A percentile compares a stretch with the other conserved stretches of the same genome.
Evolutionary conservation across 2,797 vertebrate genomes (phyloP).

Genomic region (Otolemur crassicaudatus): DNA sequence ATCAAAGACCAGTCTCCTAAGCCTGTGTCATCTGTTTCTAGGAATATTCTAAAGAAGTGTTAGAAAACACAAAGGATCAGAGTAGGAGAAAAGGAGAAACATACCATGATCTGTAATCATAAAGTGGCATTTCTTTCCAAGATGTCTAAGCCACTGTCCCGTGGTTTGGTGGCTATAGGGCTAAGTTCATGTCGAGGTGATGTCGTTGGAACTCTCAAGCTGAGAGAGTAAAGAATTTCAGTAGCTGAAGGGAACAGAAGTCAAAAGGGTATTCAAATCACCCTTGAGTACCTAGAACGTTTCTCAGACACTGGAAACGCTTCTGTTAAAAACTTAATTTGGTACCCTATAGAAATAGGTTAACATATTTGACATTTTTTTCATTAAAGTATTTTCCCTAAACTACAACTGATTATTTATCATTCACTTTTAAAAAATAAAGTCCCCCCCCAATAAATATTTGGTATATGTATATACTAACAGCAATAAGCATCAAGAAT

Average conservation of each 20-base stretch:
- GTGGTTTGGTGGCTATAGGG: neutral
- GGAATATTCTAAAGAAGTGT: neutral
- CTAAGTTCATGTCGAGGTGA: neutral
- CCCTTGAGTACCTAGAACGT: neutral
- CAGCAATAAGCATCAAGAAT: constrained; percentile 24
- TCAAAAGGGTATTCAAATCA: neutral
- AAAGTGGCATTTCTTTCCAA: neutral
- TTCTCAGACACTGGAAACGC: neutral
- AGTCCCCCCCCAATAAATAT: neutral
- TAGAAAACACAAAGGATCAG: neutral
- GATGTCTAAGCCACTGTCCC: neutral
- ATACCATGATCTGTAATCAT: neutral
- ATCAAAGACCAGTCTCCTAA: constrained; percentile 76
- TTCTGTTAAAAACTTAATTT: neutral
- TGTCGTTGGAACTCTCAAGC: neutral
- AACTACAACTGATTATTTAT: constrained; percentile 39
- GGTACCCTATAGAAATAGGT: no score
- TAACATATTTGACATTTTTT: neutral
- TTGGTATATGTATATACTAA: neutral
- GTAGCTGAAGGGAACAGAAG: neutral
- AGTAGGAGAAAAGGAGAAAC: neutral
- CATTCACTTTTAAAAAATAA: constrained; percentile 12
- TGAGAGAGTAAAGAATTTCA: neutral
- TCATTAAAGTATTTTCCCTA: neutral
- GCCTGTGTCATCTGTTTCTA: neutral